Evolutionary conservation across 1,140 invertebrate species (phyloP).

Genomic region (Holotrichia oblita): DNA sequence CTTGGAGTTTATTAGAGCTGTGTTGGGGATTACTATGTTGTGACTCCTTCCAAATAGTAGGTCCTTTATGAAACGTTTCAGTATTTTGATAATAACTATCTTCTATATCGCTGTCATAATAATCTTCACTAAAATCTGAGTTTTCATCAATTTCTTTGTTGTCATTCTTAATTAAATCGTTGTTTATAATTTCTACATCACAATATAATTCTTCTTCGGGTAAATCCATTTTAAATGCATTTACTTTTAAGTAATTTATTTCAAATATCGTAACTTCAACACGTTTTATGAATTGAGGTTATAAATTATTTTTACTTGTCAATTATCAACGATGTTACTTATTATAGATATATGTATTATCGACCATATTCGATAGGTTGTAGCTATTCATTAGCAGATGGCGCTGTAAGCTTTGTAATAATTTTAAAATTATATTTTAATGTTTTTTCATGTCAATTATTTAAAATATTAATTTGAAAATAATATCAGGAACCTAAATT

Average conservation of each 20-base stretch:
- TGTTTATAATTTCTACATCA: slow-evolving; percentile 59
- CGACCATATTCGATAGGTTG: not conserved
- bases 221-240: slow-evolving; percentile 2
- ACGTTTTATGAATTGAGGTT: not conserved
- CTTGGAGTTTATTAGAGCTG: slow-evolving; percentile 71
- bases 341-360: not conserved
- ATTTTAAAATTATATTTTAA: too few species aligned
- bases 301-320: not conserved
- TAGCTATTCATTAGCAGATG: not conserved
- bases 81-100: slow-evolving; percentile 56
- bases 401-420: not conserved
- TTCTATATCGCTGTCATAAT: slow-evolving; percentile 46
- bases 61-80: slow-evolving; percentile 53
- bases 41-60: slow-evolving; percentile 52
- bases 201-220: slow-evolving; percentile 60
- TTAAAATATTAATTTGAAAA: too few species aligned
- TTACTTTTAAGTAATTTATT: not conserved
- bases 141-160: slow-evolving; percentile 54
- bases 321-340: not conserved
- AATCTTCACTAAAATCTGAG: slow-evolving; percentile 52
- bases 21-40: slow-evolving; percentile 64
- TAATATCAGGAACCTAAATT: too few species aligned
- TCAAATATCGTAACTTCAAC: not conserved
- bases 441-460: too few species aligned
- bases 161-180: slow-evolving; percentile 54